phyloP scores from a whole-genome alignment of 2,888 invertebrate species.

The Zaprionus obscuricornis region DNA sequence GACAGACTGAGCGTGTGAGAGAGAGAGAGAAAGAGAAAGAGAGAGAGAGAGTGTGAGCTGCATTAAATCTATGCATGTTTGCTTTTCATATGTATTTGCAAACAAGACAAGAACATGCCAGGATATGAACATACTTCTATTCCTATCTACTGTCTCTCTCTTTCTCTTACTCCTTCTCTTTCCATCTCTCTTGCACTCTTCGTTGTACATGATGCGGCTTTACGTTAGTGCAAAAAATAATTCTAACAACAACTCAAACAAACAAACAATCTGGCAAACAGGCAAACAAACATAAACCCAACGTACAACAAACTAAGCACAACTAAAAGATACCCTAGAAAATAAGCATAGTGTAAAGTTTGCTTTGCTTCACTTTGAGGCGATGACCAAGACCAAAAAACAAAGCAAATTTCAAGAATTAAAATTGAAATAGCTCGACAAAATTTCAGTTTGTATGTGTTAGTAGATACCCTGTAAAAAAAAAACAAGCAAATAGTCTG shows the following conservation, averaged over 20 bases:
- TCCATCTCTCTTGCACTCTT: too few species aligned
- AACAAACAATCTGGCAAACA: too few species aligned
- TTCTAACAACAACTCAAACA: constrained; percentile 80
- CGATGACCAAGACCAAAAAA: too few species aligned
- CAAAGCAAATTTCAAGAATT: constrained; percentile 56
- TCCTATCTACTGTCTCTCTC: constrained; percentile 9
- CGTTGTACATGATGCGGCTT: constrained; percentile 63
- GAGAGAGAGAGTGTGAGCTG: constrained; percentile 44
- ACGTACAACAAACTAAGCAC: constrained; percentile 69
- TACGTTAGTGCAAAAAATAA: constrained; percentile 76
- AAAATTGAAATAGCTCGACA: background rate
- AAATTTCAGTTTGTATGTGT: too few species aligned
- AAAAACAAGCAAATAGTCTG: too few species aligned
- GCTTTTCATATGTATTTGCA: constrained; percentile 75
- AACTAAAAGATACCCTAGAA: too few species aligned
- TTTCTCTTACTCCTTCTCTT: constrained; percentile 4
- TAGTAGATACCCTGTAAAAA: too few species aligned
- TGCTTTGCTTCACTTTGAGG: too few species aligned
- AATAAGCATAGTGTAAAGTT: too few species aligned
- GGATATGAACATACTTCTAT: constrained; percentile 22
- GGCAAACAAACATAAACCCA: constrained; percentile 65
- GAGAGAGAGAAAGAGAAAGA: background rate
- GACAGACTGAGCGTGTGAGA: too few species aligned
- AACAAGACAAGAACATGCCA: constrained; percentile 66
- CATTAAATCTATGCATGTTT: constrained; percentile 77